A percentile compares a stretch with the other conserved stretches of the same genome.
Evolutionary conservation across 2,888 invertebrate species (phyloP).

Genomic region (Dicranocentrus wangi): DNA sequence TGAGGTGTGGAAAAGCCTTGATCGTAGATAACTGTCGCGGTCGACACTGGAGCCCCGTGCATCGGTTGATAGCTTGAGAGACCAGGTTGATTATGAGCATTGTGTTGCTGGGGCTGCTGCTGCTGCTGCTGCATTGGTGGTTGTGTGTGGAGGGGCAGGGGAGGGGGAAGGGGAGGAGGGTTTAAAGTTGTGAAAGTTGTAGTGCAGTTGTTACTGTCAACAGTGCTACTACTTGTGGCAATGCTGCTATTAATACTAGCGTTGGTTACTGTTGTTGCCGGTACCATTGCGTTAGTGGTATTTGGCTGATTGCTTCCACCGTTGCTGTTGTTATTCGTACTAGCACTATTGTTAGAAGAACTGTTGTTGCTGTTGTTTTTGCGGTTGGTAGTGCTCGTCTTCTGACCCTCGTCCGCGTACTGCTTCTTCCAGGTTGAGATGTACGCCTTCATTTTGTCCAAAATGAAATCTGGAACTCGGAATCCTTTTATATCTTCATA

Average conservation of each 20-base stretch:
- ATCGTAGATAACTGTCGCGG: slow-evolving; percentile 70
- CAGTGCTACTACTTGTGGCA: slow-evolving; percentile 63
- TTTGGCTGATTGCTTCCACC: slow-evolving; percentile 41
- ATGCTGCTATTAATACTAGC: slow-evolving; percentile 62
- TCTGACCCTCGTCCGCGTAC: slow-evolving; percentile 72
- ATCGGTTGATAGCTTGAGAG: slow-evolving; percentile 71
- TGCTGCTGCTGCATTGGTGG: slow-evolving; percentile 44
- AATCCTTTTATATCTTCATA: slow-evolving; percentile 83
- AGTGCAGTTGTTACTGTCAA: slow-evolving; percentile 54
- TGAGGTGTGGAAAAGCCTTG: slow-evolving; percentile 67
- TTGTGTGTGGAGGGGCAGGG: slow-evolving; percentile 58
- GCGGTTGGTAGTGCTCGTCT: slow-evolving; percentile 52
- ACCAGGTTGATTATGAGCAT: slow-evolving; percentile 69
- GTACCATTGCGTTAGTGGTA: slow-evolving; percentile 40
- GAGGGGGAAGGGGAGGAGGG: slow-evolving; percentile 68
- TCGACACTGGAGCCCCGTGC: slow-evolving; percentile 67
- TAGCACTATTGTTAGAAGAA: slow-evolving; percentile 27
- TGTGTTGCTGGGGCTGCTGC: slow-evolving; percentile 63
- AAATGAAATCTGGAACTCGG: slow-evolving; percentile 83
- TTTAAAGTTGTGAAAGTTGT: slow-evolving; percentile 66
- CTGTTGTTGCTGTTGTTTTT: slow-evolving; percentile 45
- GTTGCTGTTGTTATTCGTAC: slow-evolving; percentile 43
- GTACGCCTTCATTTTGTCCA: slow-evolving; percentile 83
- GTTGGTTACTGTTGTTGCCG: slow-evolving; percentile 51
- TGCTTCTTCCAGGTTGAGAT: slow-evolving; percentile 76